Conservation (phyloP, 2,888 invertebrate genomes). For the Ferdinandea cuprea region DNA sequence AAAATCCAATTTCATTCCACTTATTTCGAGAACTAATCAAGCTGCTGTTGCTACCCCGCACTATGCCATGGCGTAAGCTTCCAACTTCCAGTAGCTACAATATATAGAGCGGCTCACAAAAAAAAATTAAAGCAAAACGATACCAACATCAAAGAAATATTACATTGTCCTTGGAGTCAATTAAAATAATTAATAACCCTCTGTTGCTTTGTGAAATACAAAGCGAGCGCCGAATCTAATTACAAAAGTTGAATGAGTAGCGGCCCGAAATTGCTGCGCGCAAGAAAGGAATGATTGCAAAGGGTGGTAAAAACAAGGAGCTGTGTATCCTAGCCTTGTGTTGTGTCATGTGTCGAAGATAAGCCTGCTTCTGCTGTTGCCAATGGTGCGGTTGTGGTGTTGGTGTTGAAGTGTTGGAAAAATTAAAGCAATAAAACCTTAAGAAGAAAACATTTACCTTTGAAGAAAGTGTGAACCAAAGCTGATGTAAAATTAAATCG, state of each 20-base stretch:
- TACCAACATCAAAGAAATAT: slow-evolving; percentile 43
- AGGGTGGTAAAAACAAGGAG: neutral
- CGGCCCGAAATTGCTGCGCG: neutral
- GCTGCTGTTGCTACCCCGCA: neutral
- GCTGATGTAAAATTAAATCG: slow-evolving; percentile 24
- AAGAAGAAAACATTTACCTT: slow-evolving; percentile 73
- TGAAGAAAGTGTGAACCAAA: slow-evolving; percentile 76
- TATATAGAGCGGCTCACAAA: neutral
- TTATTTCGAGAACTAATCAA: slow-evolving; percentile 37
- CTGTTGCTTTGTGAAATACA: slow-evolving; percentile 36
- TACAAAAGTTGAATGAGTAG: slow-evolving; percentile 36
- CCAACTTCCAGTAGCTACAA: neutral
- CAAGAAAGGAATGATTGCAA: neutral
- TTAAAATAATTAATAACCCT: slow-evolving; percentile 44
- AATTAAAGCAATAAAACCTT: slow-evolving; percentile 6
- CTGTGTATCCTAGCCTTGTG: neutral
- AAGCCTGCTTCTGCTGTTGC: too few relatives aligned
- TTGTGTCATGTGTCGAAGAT: neutral
- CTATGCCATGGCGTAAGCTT: slow-evolving; percentile 3
- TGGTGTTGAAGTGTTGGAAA: neutral
- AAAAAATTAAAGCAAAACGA: slow-evolving; percentile 14
- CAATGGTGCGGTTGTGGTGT: neutral
- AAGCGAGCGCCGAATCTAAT: slow-evolving; percentile 33
- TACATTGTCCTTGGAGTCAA: slow-evolving; percentile 40
- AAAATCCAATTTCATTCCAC: slow-evolving; percentile 40